Base-by-base conservation (phyloP, 2,797 vertebrate species). In the Rhyacichthys aspro region DNA sequence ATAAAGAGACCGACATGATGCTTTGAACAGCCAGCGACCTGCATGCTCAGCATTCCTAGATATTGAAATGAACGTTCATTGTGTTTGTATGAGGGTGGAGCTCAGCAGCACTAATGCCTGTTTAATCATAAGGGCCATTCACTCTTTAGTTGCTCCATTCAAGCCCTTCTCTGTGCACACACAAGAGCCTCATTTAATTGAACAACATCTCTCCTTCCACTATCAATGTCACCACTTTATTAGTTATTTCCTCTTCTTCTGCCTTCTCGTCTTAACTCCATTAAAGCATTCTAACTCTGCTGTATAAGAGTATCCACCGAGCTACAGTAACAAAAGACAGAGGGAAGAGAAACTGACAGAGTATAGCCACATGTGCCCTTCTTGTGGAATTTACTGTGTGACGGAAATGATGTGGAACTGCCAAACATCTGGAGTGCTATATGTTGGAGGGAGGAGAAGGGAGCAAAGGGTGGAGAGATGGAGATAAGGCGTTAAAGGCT, bases 341-440 rank as follows among this genome's bases (percentile, higher is more conserved):
- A 18, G 67, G 69, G 65, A 76, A 74, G 76, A 63, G 75, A 59
- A 45, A 66, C 64, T 76, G 78, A 82, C 76, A 70, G 68, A 63
- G 45, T 46, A 41, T 23, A 61, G 44, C 74, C 54, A 65, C 72
- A 69, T 70, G 57, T 90, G 76, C 84, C 83, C 80, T 72, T 76
- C 62, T 61, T 42, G 54, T 63, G 85, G 86, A 90, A 89, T 91
- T 82, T 76, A 79, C 75, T 74, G 76, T 59, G 39, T 80, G 73
- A 84, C 55, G 60, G 81, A 87, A 85, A 89, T 85, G 52, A 78
- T 86, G 75, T 83, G 69, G 78, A 89, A 78, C 83, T 75, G 85
- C 87, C 79, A 83, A 88, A 90, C 87, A 91, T 90, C 88, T 91
- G 88, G 86, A 86, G 70, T 14, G 36, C 62, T 76, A 66, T 57